Percentiles rank a stretch among this genome's conserved stretches.
phyloP scores from a whole-genome alignment of 1,140 invertebrate genomes.

The Drosophila miranda region DNA sequence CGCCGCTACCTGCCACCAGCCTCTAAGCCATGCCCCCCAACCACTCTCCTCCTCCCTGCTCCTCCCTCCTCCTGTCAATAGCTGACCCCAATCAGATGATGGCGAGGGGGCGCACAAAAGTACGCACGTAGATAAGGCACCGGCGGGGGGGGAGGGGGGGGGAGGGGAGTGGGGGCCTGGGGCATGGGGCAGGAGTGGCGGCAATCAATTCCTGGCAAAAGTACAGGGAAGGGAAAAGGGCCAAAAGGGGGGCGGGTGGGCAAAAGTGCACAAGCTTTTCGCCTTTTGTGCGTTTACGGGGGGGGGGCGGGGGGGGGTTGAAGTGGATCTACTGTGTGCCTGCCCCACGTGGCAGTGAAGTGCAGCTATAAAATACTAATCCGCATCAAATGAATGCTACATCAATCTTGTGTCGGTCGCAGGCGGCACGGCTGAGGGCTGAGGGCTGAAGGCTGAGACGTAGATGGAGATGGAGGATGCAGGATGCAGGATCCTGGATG shows the following conservation, averaged over 20 bases:
- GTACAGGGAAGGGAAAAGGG: neutral
- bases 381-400: slow-evolving; percentile 80
- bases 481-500: too few relatives aligned
- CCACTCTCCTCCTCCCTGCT: neutral
- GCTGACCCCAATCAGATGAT: slow-evolving; percentile 67
- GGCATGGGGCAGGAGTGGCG: slow-evolving; percentile 8
- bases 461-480: slow-evolving; percentile 14
- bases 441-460: neutral
- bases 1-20: slow-evolving; percentile 18
- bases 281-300: slow-evolving; percentile 44
- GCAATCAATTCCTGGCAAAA: slow-evolving; percentile 76
- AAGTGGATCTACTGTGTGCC: neutral
- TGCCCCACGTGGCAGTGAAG: slow-evolving; percentile 59
- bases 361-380: slow-evolving; percentile 81
- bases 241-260: neutral
- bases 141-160: slow-evolving; percentile 8
- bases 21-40: neutral
- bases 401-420: slow-evolving; percentile 77
- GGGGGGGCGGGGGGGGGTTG: too few relatives aligned
- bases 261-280: slow-evolving; percentile 53
- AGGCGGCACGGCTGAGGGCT: slow-evolving; percentile 32
- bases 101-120: slow-evolving; percentile 27
- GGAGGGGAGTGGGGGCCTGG: slow-evolving; percentile 12
- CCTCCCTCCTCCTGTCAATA: slow-evolving; percentile 37
- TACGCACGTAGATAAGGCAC: slow-evolving; percentile 14